Evolutionary conservation across 2,888 invertebrate genomes (phyloP).

Genomic region (Patella pellucida): DNA sequence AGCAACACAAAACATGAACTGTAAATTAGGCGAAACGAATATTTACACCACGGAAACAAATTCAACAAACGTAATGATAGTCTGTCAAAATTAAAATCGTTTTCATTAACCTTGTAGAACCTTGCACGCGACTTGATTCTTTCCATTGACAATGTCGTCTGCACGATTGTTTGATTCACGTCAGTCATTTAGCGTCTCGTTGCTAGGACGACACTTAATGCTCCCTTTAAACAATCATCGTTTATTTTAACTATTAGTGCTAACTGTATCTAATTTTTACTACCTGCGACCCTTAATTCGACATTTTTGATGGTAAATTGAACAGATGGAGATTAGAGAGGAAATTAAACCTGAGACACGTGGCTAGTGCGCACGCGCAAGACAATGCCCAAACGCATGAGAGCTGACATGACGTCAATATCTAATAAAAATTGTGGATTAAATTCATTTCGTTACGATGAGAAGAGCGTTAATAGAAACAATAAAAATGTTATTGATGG

Average conservation of each 20-base stretch:
- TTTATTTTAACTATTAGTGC: slow-evolving; percentile 5
- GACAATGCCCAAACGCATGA: background rate
- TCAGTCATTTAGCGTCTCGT: slow-evolving; percentile 9
- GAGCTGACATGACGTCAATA: slow-evolving; percentile 2
- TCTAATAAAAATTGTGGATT: slow-evolving; percentile 2
- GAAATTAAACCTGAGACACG: slow-evolving; percentile 24
- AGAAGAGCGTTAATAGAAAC: background rate
- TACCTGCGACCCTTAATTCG: background rate
- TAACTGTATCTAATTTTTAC: slow-evolving; percentile 7
- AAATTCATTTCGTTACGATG: background rate
- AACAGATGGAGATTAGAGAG: slow-evolving; percentile 15
- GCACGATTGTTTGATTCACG: slow-evolving; percentile 5
- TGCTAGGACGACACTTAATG: slow-evolving; percentile 7
- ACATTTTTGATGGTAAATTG: slow-evolving; percentile 3
- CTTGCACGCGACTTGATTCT: slow-evolving; percentile 9
- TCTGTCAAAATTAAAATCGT: slow-evolving; percentile 9
- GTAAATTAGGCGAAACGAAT: slow-evolving; percentile 12
- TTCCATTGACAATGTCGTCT: slow-evolving; percentile 3
- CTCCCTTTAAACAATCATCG: slow-evolving; percentile 3
- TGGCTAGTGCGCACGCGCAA: slow-evolving; percentile 3
- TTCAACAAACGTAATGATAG: slow-evolving; percentile 23
- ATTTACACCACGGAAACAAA: slow-evolving; percentile 22
- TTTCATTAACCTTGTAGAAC: slow-evolving; percentile 7
- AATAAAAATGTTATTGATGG: background rate
- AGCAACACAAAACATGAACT: slow-evolving; percentile 9